Evolutionary conservation across 92 coral and sea anemone species (phyloP), one percentile per base, ranked within the genome.

Genomic region (Umimayanthus kanabou): DNA sequence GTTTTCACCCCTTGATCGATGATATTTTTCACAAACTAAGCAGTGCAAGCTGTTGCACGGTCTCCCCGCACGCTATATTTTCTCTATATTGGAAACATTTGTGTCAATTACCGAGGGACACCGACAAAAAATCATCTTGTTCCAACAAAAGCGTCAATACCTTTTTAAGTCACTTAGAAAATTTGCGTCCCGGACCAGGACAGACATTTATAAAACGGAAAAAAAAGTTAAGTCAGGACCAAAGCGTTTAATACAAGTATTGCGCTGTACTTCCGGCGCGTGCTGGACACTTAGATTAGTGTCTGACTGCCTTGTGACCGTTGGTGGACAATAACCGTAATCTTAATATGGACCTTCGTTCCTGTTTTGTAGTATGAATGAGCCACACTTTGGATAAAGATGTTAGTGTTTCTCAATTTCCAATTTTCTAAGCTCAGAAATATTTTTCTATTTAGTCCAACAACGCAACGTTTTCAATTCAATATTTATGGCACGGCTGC

Each of bases 381-480:
- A 55, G 43, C 49, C 15, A 25, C 37, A 39, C 72, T 26, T 30
- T 28, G 22, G 20, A 73, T 14, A 33, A 39, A 30, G 23, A 20
- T 61, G 50, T 20, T 22, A 58, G 16, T 15, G 22, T 65, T 43
- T 75, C 23, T 75, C 50, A 75, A 75, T 75, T 73, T 75, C 25
- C 79, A 6, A 39, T 75, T 75, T 75, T 75, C 47, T 25, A 39
- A 39, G n/a, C 45, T n/a, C n/a, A 65, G 85, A 66, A 39, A 39
- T 81, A 81, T 81, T 81, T 81, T 81, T 81, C 58, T 81, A 81
- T 47, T 22, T 65, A 11, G 23, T 64, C 45, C 70, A 40, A 39
- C 61, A n/a, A 28, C 58, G 5, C 30, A 6, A 65, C 75, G 9
- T 65, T 40, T 80, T 81, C 66, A 22, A 40, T 23, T 39, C 79